A percentile compares a stretch with the other conserved stretches of the same genome.
Evolutionary conservation across 2,113 vertebrate species (phyloP).

Genomic region (Bufo gargarizans): DNA sequence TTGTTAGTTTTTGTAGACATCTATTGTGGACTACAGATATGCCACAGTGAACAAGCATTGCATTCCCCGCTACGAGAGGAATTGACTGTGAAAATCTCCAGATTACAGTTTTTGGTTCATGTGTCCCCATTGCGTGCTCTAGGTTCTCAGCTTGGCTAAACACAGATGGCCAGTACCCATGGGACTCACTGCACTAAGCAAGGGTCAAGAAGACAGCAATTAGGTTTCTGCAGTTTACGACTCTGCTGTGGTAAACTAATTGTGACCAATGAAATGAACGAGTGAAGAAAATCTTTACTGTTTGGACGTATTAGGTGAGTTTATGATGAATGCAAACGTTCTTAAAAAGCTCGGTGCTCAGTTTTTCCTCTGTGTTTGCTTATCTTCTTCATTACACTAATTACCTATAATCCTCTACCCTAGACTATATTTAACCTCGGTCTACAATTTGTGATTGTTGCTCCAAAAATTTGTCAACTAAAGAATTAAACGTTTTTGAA

Average conservation of each 20-base stretch:
- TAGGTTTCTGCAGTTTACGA: constrained; percentile 24
- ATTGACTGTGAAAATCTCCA: constrained; percentile 28
- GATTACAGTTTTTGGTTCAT: constrained; percentile 34
- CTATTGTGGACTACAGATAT: not conserved
- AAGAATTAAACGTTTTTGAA: not conserved
- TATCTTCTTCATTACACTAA: not conserved
- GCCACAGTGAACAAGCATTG: not conserved
- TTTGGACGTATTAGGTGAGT: not conserved
- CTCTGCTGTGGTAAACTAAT: constrained; percentile 23
- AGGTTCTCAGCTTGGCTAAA: constrained; percentile 30
- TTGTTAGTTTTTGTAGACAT: not conserved
- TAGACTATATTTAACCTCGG: not conserved
- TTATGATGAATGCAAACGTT: not conserved
- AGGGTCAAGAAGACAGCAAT: constrained; percentile 49
- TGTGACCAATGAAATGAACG: not conserved
- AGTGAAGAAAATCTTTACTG: not conserved
- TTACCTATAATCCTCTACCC: not conserved
- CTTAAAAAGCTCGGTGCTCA: not conserved
- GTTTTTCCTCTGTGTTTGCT: not conserved
- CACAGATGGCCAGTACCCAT: constrained; percentile 29
- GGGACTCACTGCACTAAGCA: constrained; percentile 32
- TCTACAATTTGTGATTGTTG: not conserved
- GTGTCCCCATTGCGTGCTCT: constrained; percentile 21
- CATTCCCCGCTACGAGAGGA: constrained; percentile 15
- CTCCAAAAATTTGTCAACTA: not conserved